Evolutionary conservation across 2,113 vertebrate genomes (phyloP), one percentile per base, ranked within the genome.

Genomic region (Malurus melanocephalus): DNA sequence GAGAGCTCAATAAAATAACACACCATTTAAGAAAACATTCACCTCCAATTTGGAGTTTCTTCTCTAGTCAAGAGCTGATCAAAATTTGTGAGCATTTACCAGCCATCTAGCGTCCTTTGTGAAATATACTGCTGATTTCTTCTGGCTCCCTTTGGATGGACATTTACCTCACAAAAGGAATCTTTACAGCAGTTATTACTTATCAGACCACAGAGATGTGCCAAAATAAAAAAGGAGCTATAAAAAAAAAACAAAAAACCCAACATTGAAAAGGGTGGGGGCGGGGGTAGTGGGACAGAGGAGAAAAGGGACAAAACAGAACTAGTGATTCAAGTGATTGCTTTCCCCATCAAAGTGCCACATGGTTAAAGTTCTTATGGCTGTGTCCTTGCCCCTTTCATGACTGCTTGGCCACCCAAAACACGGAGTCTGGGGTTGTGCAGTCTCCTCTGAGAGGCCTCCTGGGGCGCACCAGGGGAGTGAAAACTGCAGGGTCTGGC

Each of bases 141-240:
- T 42, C 42, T 64, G 35, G 18, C 60, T 89, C 45, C 5, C 79
- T 65, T 49, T 85, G 49, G 73, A 65, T 26, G 57, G 33, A 19
- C 40, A 79, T 71, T 78, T 77, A 61, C 69, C 69, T 91, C 73
- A 75, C 62, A 75, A 81, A 93, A 80, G 42, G 42, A 71, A 68
- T n/a, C 49, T 72, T 83, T 75, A 40, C 53, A 89, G 62, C 2
- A 3, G 12, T 9, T 53, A 61, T 65, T 88, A 68, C 26, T 80
- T 61, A 75, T 28, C 65, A 91, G n/a, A 28, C 17, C 8, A 20
- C 6, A 16, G 23, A 78, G 33, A 87, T 17, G 45, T 13, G 14
- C 16, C 20, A 60, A 80, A 90, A 65, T 12, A 15, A 52, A 72
- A 85, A 90, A 56, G 7, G 16, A 81, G 35, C 13, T 74, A 73